Percentiles rank a stretch among this genome's conserved stretches.
These are phyloP conservation scores for Meta bourneti DNA, from an alignment of 2,888 invertebrate species.

Conservation along the genomic window DNA sequence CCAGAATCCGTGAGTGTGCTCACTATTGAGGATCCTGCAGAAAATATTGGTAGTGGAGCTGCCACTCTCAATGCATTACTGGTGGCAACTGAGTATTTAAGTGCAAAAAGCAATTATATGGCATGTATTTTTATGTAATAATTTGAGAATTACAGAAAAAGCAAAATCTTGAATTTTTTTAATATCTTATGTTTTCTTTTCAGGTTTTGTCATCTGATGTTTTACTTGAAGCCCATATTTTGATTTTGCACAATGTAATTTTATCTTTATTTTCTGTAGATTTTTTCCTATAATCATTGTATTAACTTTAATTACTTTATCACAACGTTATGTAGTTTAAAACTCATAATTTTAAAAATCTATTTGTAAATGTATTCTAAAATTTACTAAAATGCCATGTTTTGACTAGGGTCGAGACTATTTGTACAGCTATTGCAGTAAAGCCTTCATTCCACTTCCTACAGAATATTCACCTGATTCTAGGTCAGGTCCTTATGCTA, in stretches of 20 bases:
- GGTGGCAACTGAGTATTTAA: slow-evolving; percentile 82
- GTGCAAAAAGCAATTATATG: slow-evolving; percentile 81
- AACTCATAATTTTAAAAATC: neutral
- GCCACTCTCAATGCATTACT: slow-evolving; percentile 83
- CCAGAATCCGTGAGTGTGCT: slow-evolving; percentile 30
- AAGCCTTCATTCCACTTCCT: slow-evolving; percentile 76
- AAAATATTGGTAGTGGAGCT: slow-evolving; percentile 82
- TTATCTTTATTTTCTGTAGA: neutral
- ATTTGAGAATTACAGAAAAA: neutral
- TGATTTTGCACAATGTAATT: slow-evolving; percentile 82
- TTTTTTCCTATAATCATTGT: neutral
- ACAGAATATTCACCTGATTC: slow-evolving; percentile 14
- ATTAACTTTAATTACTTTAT: neutral
- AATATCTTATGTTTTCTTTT: slow-evolving; percentile 49
- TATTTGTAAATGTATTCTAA: slow-evolving; percentile 32
- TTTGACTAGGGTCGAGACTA: slow-evolving; percentile 76
- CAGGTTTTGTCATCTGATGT: slow-evolving; percentile 81
- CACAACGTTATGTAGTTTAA: neutral
- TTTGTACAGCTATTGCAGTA: slow-evolving; percentile 76
- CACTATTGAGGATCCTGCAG: slow-evolving; percentile 80
- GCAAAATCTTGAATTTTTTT: too few species aligned
- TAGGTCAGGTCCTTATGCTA: slow-evolving; percentile 24
- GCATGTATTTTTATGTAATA: slow-evolving; percentile 79
- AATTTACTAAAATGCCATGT: slow-evolving; percentile 42
- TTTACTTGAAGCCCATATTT: slow-evolving; percentile 80